These are phyloP conservation scores for Thamnophis elegans DNA, from an alignment of 2,797 vertebrate species.

Conservation along the genomic window DNA sequence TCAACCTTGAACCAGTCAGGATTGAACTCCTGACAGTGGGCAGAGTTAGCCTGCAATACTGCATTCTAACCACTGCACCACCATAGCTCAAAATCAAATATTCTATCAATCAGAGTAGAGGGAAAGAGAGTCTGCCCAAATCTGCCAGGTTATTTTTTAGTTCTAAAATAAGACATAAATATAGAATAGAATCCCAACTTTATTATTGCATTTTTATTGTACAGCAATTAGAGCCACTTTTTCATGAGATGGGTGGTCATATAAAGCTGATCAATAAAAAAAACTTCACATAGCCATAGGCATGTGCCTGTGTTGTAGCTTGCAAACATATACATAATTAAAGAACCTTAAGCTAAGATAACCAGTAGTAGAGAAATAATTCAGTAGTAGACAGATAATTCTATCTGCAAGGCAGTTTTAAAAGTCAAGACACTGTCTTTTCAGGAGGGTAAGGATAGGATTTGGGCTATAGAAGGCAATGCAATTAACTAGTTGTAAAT, in stretches of 20 bases:
- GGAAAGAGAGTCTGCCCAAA: background rate
- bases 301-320: background rate
- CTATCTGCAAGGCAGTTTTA: background rate
- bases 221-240: background rate
- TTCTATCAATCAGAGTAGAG: background rate
- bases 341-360: background rate
- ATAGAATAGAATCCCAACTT: background rate
- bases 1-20: background rate
- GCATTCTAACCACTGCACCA: background rate
- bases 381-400: background rate
- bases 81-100: background rate
- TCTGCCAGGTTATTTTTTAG: background rate
- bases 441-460: background rate
- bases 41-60: background rate
- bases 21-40: background rate
- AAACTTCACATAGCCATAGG: background rate
- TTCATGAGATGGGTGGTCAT: background rate
- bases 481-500: background rate
- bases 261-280: background rate
- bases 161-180: background rate
- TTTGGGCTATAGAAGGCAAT: background rate
- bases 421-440: background rate
- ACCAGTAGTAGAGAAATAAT: background rate
- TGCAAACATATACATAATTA: background rate
- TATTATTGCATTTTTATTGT: background rate